A percentile compares a stretch with the other conserved stretches of the same genome.
Conservation (phyloP, 2,797 vertebrate genomes). For the Strix occidentalis region DNA sequence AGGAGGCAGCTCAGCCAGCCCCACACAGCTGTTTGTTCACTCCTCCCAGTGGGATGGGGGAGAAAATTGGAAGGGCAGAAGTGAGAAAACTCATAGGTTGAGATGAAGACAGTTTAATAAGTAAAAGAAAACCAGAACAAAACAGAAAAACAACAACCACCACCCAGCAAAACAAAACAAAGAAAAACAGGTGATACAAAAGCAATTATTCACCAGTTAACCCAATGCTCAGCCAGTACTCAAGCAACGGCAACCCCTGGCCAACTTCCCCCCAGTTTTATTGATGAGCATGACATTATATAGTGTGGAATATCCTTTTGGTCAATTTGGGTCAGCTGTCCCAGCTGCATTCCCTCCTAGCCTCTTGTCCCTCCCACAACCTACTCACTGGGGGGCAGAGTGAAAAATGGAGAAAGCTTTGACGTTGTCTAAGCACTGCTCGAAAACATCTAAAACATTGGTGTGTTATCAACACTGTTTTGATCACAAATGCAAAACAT, state of each 20-base stretch:
- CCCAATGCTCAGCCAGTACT: rapidly evolving
- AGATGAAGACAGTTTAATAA: not conserved
- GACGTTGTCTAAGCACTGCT: not conserved
- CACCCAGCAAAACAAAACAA: not conserved
- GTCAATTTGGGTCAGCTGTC: not conserved
- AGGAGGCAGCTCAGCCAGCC: not conserved
- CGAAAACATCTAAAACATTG: not conserved
- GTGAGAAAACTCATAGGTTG: not conserved
- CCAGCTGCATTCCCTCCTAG: not conserved
- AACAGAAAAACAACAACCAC: not conserved
- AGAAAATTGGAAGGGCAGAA: not conserved
- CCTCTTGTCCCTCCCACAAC: not conserved
- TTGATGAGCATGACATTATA: not conserved
- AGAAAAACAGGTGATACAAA: not conserved
- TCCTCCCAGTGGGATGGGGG: rapidly evolving
- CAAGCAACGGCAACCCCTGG: rapidly evolving
- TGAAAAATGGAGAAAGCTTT: not conserved
- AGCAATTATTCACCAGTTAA: not conserved
- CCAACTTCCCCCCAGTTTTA: not conserved
- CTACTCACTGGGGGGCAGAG: not conserved
- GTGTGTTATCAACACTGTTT: not conserved
- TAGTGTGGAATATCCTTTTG: not conserved
- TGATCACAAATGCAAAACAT: not conserved
- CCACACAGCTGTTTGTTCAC: not conserved
- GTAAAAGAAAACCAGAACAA: not conserved